Conservation (phyloP, 2,888 invertebrate species). For the Mesochorus sp. region DNA sequence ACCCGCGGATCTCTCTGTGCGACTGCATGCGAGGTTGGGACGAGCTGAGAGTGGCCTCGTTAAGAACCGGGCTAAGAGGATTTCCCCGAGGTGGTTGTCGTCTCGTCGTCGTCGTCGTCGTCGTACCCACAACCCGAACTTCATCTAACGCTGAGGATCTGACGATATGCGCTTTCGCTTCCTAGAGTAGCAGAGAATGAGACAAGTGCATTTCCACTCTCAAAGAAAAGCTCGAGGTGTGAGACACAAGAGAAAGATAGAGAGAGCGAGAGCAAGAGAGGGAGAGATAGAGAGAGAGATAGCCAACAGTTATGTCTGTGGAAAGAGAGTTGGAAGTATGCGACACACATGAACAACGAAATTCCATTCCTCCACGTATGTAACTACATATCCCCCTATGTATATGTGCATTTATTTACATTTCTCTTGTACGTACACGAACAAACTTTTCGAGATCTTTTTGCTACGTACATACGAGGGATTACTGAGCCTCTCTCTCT, state of each 20-base stretch:
- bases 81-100: constrained; percentile 66
- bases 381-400: background rate
- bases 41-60: constrained; percentile 68
- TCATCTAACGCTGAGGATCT: constrained; percentile 27
- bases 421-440: background rate
- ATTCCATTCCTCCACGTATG: constrained; percentile 19
- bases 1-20: background rate
- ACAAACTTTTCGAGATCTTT: constrained; percentile 14
- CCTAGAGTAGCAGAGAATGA: constrained; percentile 34
- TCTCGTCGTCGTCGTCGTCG: constrained; percentile 38
- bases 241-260: too few species aligned
- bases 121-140: constrained; percentile 45
- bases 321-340: constrained; percentile 22
- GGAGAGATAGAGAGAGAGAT: too few species aligned
- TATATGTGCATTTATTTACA: background rate
- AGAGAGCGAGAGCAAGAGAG: too few species aligned
- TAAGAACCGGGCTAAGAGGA: constrained; percentile 78
- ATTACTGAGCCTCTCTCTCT: background rate
- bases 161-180: constrained; percentile 45
- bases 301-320: constrained; percentile 33
- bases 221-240: constrained; percentile 23
- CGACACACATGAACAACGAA: constrained; percentile 36
- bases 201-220: constrained; percentile 31
- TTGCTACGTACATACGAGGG: background rate
- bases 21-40: constrained; percentile 27